phyloP scores from a whole-genome alignment of 1,140 invertebrate species.

The Euborellia annulipes region DNA sequence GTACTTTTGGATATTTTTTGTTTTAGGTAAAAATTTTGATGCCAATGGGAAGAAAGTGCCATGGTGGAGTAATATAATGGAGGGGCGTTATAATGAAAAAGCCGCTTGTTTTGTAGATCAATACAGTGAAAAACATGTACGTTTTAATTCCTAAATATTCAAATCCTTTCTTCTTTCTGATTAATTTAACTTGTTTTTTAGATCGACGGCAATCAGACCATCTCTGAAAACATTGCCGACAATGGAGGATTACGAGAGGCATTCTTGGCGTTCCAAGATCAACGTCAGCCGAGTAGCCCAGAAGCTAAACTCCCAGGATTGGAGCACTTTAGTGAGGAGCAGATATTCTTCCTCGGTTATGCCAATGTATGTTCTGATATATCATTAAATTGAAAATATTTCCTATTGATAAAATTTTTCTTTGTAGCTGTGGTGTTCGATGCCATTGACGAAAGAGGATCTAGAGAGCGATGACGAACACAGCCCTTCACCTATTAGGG shows the following conservation, averaged over 20 bases:
- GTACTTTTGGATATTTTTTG: too few species aligned
- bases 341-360: constrained; percentile 36
- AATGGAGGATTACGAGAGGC: constrained; percentile 33
- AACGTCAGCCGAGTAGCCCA: constrained; percentile 21
- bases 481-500: constrained; percentile 12
- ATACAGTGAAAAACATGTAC: too few species aligned
- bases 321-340: constrained; percentile 28
- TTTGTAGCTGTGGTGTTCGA: too few species aligned
- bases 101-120: too few species aligned
- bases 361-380: constrained; percentile 24
- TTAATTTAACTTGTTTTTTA: constrained; percentile 4
- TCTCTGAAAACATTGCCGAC: constrained; percentile 36
- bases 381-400: not conserved
- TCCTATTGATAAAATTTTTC: too few species aligned
- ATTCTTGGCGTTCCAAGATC: constrained; percentile 25
- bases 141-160: too few species aligned
- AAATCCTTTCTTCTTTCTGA: too few species aligned
- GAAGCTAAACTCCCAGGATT: constrained; percentile 27
- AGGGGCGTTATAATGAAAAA: too few species aligned
- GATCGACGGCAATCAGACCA: constrained; percentile 29
- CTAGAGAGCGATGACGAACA: not conserved
- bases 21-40: too few species aligned
- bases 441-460: not conserved
- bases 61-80: too few species aligned
- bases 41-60: too few species aligned